A percentile compares a stretch with the other conserved stretches of the same genome.
phyloP scores from a whole-genome alignment of 1,140 invertebrate species.

The Drosophila dunni region DNA sequence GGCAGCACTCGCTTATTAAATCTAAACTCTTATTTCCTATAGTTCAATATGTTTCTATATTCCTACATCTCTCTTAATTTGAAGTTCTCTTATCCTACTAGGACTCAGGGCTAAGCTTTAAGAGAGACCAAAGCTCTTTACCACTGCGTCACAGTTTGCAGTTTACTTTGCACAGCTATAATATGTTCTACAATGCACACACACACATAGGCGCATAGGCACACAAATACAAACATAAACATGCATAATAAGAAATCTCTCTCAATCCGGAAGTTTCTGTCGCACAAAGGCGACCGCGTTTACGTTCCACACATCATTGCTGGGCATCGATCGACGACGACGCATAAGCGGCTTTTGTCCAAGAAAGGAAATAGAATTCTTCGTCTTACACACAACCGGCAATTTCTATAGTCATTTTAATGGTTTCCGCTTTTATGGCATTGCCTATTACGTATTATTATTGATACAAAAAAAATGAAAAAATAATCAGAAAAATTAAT shows the following conservation, averaged over 20 bases:
- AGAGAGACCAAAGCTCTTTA: too few relatives aligned
- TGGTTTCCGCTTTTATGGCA: conserved; percentile 77
- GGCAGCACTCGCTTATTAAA: too few relatives aligned
- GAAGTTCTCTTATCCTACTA: too few relatives aligned
- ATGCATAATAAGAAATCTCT: conserved; percentile 36
- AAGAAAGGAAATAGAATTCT: conserved; percentile 77
- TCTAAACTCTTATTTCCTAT: too few relatives aligned
- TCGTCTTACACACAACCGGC: conserved; percentile 4
- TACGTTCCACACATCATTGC: conserved; percentile 27
- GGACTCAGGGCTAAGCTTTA: too few relatives aligned
- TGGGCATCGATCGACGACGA: neutral
- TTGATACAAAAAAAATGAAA: conserved; percentile 31
- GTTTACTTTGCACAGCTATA: neutral
- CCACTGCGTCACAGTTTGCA: neutral
- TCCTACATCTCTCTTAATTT: too few relatives aligned
- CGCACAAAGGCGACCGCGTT: conserved; percentile 59
- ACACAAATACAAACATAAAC: neutral
- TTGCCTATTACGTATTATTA: conserved; percentile 51
- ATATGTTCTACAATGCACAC: neutral
- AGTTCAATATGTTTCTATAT: too few relatives aligned
- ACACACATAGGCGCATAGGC: neutral
- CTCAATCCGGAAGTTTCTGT: conserved; percentile 73
- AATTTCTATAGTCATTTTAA: conserved; percentile 71
- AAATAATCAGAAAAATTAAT: conserved; percentile 62
- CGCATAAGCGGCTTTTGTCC: conserved; percentile 71